These are phyloP conservation scores for Coregonus sp. DNA, from an alignment of 2,797 vertebrate genomes.

Conservation along the genomic window DNA sequence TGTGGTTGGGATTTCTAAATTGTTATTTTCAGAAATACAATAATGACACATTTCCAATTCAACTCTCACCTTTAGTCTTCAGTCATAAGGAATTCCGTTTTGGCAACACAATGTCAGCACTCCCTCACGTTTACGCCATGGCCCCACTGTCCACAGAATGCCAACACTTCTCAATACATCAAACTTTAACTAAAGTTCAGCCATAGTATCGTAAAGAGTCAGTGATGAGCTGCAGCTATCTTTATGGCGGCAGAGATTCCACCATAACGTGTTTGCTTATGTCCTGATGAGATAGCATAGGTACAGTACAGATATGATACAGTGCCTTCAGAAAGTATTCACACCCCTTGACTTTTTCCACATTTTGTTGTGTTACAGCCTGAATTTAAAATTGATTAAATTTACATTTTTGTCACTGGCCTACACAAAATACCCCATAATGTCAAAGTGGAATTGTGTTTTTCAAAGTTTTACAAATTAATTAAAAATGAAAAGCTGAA, in stretches of 20 bases:
- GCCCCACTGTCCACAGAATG: background rate
- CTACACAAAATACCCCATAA: too few relatives aligned
- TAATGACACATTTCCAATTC: too few relatives aligned
- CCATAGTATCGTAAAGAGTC: conserved; percentile 10
- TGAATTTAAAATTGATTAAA: too few relatives aligned
- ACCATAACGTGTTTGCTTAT: conserved; percentile 29
- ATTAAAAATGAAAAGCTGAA: too few relatives aligned
- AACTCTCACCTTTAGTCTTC: too few relatives aligned
- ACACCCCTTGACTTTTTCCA: too few relatives aligned
- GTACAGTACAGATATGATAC: conserved; percentile 1
- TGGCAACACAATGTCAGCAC: background rate
- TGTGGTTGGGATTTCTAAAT: background rate
- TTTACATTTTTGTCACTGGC: too few relatives aligned
- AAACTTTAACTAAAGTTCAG: conserved; percentile 28
- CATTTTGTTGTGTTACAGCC: too few relatives aligned
- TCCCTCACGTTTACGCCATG: background rate
- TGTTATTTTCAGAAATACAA: background rate
- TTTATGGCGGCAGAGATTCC: conserved; percentile 30
- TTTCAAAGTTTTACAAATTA: too few relatives aligned
- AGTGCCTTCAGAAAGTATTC: too few relatives aligned
- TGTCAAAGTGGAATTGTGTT: too few relatives aligned
- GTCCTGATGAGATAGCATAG: conserved; percentile 16
- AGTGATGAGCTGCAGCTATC: conserved; percentile 24
- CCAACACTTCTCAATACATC: conserved; percentile 16
- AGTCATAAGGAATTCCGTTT: background rate